These are phyloP conservation scores for Micromys minutus DNA, from an alignment of 2,113 vertebrate genomes.

Conservation along the genomic window DNA sequence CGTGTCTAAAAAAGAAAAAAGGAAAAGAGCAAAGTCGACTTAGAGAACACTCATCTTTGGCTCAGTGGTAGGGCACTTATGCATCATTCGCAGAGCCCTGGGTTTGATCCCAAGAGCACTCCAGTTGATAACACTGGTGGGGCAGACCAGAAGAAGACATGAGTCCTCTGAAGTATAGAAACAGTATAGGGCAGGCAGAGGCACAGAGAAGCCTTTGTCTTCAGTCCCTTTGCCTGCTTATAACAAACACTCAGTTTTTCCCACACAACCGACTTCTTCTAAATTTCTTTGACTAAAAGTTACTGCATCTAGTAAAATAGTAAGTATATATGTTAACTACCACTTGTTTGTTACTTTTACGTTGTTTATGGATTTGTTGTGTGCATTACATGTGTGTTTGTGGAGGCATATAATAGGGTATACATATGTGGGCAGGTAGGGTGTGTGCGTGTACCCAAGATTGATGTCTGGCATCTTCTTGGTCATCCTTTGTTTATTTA, in stretches of 20 bases:
- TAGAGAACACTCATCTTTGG: neutral
- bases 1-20: too few species aligned
- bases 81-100: neutral
- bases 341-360: slow-evolving; percentile 1
- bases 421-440: neutral
- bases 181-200: neutral
- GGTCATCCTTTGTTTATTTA: neutral
- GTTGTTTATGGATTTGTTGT: neutral
- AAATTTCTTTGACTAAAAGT: slow-evolving; percentile 30
- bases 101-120: neutral
- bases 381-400: neutral
- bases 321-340: neutral
- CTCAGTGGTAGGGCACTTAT: neutral
- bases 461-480: neutral
- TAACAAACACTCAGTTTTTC: neutral
- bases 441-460: neutral
- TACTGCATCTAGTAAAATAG: neutral
- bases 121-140: neutral
- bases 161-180: slow-evolving; percentile 15
- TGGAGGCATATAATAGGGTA: neutral
- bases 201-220: neutral
- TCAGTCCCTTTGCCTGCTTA: neutral
- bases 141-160: neutral
- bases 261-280: slow-evolving; percentile 20
- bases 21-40: neutral